Evolutionary conservation across 2,113 vertebrate genomes (phyloP).

Genomic region (Anoura caudifer): DNA sequence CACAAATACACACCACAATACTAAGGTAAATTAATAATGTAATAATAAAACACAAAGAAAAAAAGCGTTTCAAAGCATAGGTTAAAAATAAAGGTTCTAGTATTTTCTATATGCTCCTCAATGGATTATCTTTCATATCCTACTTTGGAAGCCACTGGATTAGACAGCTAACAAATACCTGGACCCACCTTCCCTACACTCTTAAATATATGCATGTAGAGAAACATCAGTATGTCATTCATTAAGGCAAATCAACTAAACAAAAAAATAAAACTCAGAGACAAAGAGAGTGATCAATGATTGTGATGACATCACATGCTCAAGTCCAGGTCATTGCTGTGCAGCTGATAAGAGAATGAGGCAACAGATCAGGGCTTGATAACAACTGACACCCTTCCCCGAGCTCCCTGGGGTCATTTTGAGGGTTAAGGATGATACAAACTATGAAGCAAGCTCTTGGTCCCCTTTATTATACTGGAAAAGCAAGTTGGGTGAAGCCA

Average conservation of each 20-base stretch:
- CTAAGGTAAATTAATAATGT: too few relatives aligned
- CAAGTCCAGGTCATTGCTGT: neutral
- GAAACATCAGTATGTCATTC: neutral
- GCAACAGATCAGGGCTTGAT: too few relatives aligned
- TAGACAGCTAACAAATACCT: neutral
- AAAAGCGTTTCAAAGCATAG: neutral
- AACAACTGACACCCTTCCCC: neutral
- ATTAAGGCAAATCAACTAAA: neutral
- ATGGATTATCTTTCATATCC: neutral
- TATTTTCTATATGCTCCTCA: neutral
- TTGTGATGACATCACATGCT: neutral
- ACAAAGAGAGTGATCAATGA: neutral
- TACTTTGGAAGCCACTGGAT: neutral
- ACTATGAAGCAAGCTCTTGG: neutral
- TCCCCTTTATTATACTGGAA: neutral
- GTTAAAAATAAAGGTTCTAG: neutral
- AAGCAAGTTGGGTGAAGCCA: neutral
- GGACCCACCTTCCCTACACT: too few relatives aligned
- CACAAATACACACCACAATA: neutral
- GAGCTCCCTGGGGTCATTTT: neutral
- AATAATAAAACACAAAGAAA: neutral
- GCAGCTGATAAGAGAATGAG: neutral
- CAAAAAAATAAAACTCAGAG: neutral
- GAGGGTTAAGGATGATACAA: neutral
- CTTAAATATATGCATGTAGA: neutral